A percentile compares a stretch with the other conserved stretches of the same genome.
These are phyloP conservation scores for Phocides pigmalion DNA, from an alignment of 1,140 invertebrate species.

Conservation along the genomic window DNA sequence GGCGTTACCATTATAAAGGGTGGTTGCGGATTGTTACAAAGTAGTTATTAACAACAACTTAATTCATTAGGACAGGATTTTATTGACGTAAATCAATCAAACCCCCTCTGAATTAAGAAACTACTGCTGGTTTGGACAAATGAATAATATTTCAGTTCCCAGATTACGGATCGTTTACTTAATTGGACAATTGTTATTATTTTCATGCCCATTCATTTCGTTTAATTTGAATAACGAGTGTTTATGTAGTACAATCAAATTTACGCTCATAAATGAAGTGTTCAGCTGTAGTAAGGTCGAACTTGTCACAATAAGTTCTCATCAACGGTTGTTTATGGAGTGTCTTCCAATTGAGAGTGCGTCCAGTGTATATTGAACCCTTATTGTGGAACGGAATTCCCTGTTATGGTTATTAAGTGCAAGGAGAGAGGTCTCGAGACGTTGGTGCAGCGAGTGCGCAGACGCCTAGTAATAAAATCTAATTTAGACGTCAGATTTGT, in stretches of 20 bases:
- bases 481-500: constrained; percentile 82
- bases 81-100: too few species aligned
- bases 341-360: constrained; percentile 63
- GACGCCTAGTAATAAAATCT: constrained; percentile 81
- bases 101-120: too few species aligned
- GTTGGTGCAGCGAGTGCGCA: constrained; percentile 56
- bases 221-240: constrained; percentile 14
- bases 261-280: constrained; percentile 43
- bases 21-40: too few species aligned
- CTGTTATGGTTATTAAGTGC: constrained; percentile 6
- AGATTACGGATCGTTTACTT: background rate
- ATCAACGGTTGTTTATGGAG: constrained; percentile 65
- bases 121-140: too few species aligned
- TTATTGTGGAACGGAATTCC: constrained; percentile 36
- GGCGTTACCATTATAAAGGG: too few species aligned
- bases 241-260: constrained; percentile 35
- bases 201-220: background rate
- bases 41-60: too few species aligned
- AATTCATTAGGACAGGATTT: too few species aligned
- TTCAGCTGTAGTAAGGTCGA: constrained; percentile 48
- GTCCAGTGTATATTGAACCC: constrained; percentile 49
- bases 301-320: constrained; percentile 64
- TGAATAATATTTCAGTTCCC: background rate
- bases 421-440: constrained; percentile 44
- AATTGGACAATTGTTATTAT: background rate